Conservation (phyloP, 2,888 invertebrate species). For the Allacma fusca region DNA sequence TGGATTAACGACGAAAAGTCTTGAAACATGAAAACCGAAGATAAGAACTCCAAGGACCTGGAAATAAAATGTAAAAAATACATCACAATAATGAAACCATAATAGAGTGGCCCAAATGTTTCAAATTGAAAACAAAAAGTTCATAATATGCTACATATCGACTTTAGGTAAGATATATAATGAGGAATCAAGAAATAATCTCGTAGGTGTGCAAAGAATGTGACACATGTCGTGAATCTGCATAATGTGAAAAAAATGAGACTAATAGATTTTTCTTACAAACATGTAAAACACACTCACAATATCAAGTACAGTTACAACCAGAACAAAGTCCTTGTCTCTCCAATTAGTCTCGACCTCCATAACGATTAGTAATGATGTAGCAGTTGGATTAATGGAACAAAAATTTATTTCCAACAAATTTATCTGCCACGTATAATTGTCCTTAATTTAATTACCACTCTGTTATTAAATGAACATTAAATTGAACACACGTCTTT, state of each 20-base stretch:
- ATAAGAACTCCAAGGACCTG: constrained; percentile 38
- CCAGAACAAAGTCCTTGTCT: constrained; percentile 42
- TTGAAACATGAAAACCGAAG: constrained; percentile 37
- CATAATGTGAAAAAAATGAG: not conserved
- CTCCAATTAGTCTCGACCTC: constrained; percentile 43
- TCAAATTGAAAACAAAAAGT: too few relatives aligned
- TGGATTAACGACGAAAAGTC: constrained; percentile 33
- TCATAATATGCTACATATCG: too few relatives aligned
- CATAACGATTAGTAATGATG: not conserved
- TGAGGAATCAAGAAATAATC: not conserved
- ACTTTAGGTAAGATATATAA: not conserved
- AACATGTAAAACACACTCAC: constrained; percentile 30
- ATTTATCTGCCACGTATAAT: not conserved
- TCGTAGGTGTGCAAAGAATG: constrained; percentile 2
- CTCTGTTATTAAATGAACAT: not conserved
- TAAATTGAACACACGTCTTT: not conserved
- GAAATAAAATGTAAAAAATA: not conserved
- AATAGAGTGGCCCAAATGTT: not conserved
- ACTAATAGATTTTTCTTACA: not conserved
- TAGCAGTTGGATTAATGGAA: not conserved
- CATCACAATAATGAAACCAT: not conserved
- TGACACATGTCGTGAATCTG: not conserved
- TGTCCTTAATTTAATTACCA: not conserved
- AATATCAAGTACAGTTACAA: constrained; percentile 31
- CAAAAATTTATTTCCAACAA: not conserved